These are phyloP conservation scores for Crocodylus rhombifer DNA, from an alignment of 2,797 vertebrate genomes.

Conservation along the genomic window DNA sequence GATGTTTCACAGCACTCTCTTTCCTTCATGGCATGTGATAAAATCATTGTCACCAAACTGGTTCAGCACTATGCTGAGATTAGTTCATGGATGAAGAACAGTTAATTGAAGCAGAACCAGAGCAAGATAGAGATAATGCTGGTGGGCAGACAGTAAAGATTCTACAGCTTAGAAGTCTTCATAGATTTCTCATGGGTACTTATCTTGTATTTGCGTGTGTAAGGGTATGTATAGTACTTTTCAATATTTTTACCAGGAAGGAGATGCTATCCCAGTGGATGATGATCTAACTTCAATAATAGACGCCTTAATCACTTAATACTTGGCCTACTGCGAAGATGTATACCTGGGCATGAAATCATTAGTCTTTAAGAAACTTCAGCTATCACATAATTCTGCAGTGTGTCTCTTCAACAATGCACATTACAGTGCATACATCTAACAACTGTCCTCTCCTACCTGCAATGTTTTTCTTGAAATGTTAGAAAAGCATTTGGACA, in stretches of 20 bases:
- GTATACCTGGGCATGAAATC: neutral
- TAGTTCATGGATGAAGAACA: neutral
- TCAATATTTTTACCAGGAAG: no score
- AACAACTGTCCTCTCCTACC: neutral
- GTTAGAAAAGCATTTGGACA: neutral
- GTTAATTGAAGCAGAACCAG: neutral
- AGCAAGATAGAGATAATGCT: neutral
- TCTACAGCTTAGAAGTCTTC: neutral
- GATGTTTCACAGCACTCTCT: neutral
- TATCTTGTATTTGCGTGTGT: neutral
- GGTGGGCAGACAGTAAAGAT: neutral
- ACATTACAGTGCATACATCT: neutral
- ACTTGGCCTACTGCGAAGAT: neutral
- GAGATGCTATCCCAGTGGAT: neutral
- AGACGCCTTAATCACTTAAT: neutral
- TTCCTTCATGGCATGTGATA: neutral
- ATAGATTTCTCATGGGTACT: neutral
- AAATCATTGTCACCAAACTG: neutral
- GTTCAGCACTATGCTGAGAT: neutral
- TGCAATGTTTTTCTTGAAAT: neutral
- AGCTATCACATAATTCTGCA: neutral
- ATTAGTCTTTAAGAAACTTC: neutral
- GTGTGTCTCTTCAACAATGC: neutral
- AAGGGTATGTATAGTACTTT: neutral
- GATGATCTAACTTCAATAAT: neutral